phyloP scores from a whole-genome alignment of 2,797 vertebrate genomes.

The Gymnoscopelus microlampas region DNA sequence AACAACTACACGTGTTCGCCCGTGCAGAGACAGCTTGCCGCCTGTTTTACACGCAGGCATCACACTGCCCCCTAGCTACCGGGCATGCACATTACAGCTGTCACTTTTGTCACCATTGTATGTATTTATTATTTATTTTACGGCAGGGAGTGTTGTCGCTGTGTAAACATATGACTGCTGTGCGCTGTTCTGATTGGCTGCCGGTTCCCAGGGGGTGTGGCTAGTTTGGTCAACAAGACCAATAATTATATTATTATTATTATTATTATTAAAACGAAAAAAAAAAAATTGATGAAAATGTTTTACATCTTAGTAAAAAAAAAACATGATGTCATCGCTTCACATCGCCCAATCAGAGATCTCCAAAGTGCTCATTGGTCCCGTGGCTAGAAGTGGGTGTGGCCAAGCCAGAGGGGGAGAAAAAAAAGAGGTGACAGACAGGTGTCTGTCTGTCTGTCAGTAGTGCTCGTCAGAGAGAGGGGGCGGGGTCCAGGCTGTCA shows the following conservation, averaged over 20 bases:
- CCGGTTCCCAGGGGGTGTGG: conserved; percentile 27
- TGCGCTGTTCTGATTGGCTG: background rate
- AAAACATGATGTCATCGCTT: conserved; percentile 31
- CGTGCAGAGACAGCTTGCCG: too few species aligned
- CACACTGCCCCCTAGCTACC: too few species aligned
- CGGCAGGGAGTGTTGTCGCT: too few species aligned
- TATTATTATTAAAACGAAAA: too few species aligned
- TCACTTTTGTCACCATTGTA: too few species aligned
- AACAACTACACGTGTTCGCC: too few species aligned
- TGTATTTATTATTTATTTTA: too few species aligned
- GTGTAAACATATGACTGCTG: too few species aligned
- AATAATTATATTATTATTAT: background rate
- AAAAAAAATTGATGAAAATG: too few species aligned
- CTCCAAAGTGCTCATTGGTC: conserved; percentile 71
- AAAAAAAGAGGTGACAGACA: conserved; percentile 79
- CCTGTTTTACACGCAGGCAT: too few species aligned
- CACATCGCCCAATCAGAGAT: conserved; percentile 45
- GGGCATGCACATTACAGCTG: too few species aligned
- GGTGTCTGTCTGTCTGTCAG: too few species aligned
- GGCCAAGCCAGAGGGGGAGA: conserved; percentile 31
- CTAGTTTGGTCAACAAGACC: conserved; percentile 11
- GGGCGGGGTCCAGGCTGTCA: conserved; percentile 11
- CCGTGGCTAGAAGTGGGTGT: conserved; percentile 34
- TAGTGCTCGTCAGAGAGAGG: conserved; percentile 80
- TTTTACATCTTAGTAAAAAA: conserved; percentile 21